These are phyloP conservation scores for Oppia nitens DNA, from an alignment of 1,140 invertebrate genomes.

Conservation along the genomic window DNA sequence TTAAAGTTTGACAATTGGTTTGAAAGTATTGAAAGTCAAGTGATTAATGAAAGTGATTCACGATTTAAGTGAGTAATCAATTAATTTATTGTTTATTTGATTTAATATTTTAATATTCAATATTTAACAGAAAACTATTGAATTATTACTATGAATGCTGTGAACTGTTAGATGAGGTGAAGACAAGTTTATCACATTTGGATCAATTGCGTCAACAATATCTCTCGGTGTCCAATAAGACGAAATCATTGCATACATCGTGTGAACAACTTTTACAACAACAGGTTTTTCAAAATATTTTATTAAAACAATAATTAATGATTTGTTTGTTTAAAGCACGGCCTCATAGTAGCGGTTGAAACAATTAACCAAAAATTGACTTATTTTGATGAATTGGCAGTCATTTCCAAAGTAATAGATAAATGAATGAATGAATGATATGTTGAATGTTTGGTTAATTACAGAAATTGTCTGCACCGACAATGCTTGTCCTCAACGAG, in stretches of 20 bases:
- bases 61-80: constrained; percentile 3
- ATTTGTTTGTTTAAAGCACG: constrained; percentile 35
- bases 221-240: constrained; percentile 67
- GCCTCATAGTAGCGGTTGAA: constrained; percentile 54
- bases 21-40: constrained; percentile 2
- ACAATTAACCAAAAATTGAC: constrained; percentile 59
- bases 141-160: constrained; percentile 1
- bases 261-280: constrained; percentile 75
- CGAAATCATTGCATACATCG: constrained; percentile 66
- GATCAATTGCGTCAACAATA: constrained; percentile 54
- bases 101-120: not conserved
- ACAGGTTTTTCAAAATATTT: constrained; percentile 36
- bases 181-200: constrained; percentile 49
- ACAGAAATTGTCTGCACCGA: constrained; percentile 53
- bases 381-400: constrained; percentile 68
- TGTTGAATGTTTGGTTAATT: constrained; percentile 4
- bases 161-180: constrained; percentile 36
- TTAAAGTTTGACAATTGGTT: constrained; percentile 8
- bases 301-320: not conserved
- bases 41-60: constrained; percentile 4
- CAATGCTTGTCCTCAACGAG: constrained; percentile 60
- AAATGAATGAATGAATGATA: not conserved
- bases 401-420: constrained; percentile 41
- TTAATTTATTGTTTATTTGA: not conserved
- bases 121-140: not conserved